Base-by-base conservation (phyloP, 2,113 vertebrate genomes). In the Melozone crissalis region DNA sequence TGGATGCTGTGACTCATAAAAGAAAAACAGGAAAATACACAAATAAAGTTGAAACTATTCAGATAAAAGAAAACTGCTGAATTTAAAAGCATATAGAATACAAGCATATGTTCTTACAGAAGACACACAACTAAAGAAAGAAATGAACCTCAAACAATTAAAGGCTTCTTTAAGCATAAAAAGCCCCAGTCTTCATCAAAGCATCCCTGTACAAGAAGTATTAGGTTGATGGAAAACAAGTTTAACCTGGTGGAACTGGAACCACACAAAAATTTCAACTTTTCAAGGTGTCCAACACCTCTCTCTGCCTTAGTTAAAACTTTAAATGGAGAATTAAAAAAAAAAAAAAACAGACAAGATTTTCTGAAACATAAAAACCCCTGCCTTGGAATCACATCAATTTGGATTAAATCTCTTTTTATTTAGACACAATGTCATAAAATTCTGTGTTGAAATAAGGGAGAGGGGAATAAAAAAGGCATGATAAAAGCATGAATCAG, bases 51-150 rank as follows among this genome's bases (percentile, higher is more conserved):
- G 31, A 91, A 92, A 43, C 27, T 27, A n/a, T 69, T 90, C 35
- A 78, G 61, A 84, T 81, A 92, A 84, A 93, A 28, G 65, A 74
- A 88, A 95, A 74, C 15, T 28, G 47, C 28, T 59, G 55, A 87
- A 84, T 86, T 94, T 86, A 78, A 95, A 95, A 88, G 66, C 43
- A 85, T 7, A 35, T 73, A 26, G 39, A 90, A 44, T 44, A 84
- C 44, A 72, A 85, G 47, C 5, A 19, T 59, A 71, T 28, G 44
- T 79, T 86, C 16, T 57, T 47, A 49, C 1, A 69, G 33, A 96
- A 49, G 43, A 73, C 37, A 31, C 51, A 80, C 47, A 89, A 41
- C 33, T 44, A 63, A 39, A 85, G 51, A 33, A 83, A 75, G 74
- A 77, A 80, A n/a, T 2, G 0, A 72, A 82, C n/a, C 14, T 37